These are phyloP conservation scores for Athene noctua DNA, from an alignment of 2,113 vertebrate genomes.

Conservation along the genomic window DNA sequence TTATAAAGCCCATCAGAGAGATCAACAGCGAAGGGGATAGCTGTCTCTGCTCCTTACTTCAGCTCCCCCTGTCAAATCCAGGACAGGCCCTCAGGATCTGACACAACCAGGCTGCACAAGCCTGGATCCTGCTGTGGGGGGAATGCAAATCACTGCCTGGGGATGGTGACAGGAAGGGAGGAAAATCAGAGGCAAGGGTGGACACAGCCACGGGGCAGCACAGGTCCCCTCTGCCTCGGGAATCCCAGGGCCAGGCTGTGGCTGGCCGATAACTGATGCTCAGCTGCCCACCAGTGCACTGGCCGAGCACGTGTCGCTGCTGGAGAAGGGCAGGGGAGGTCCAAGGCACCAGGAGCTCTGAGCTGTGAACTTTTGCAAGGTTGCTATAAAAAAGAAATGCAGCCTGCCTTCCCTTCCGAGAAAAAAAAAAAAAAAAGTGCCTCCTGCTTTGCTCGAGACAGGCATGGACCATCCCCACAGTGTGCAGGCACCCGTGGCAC, in stretches of 20 bases:
- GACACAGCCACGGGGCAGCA: not conserved
- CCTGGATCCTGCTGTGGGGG: not conserved
- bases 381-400: not conserved
- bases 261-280: not conserved
- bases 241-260: not conserved
- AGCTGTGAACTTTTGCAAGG: not conserved
- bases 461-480: accelerated
- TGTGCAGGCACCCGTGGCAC: accelerated
- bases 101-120: not conserved
- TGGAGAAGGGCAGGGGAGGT: not conserved
- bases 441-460: not conserved
- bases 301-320: accelerated
- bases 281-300: accelerated
- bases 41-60: not conserved
- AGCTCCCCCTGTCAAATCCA: conserved; percentile 29
- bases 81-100: not conserved
- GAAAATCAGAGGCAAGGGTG: not conserved
- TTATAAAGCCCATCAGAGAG: conserved; percentile 25
- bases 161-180: not conserved
- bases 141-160: not conserved
- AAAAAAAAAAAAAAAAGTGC: not conserved
- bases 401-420: not conserved
- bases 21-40: not conserved
- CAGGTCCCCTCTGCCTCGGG: accelerated
- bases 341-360: accelerated